Percentiles rank a stretch among this genome's conserved stretches.
phyloP scores from a whole-genome alignment of 2,888 invertebrate genomes.

The Thalpophila matura region DNA sequence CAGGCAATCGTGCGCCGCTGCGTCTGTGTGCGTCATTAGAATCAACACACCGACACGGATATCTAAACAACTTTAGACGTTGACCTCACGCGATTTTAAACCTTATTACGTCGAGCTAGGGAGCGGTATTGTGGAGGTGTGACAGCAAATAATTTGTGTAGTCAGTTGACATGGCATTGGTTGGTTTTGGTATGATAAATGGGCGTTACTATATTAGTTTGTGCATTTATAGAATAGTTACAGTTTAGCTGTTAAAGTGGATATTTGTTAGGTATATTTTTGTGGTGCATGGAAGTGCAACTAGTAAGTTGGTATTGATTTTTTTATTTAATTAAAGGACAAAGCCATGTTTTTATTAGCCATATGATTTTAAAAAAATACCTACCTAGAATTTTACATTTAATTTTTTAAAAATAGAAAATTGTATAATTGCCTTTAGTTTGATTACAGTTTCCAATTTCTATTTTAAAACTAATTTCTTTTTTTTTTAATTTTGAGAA shows the following conservation, averaged over 20 bases:
- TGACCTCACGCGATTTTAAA: constrained; percentile 51
- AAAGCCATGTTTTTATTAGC: background rate
- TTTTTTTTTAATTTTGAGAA: too few species aligned
- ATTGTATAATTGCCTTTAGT: too few species aligned
- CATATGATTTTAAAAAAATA: too few species aligned
- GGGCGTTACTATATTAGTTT: constrained; percentile 83
- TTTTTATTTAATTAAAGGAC: background rate
- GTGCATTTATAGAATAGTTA: constrained; percentile 77
- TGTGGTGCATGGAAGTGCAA: constrained; percentile 28
- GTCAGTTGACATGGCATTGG: constrained; percentile 85
- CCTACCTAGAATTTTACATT: too few species aligned
- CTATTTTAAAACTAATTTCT: too few species aligned
- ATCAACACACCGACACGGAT: constrained; percentile 69
- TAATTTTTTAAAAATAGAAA: too few species aligned
- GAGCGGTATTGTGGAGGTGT: constrained; percentile 50
- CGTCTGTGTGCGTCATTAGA: constrained; percentile 68
- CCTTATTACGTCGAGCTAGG: constrained; percentile 57
- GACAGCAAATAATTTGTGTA: constrained; percentile 68
- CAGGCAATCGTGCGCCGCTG: constrained; percentile 64
- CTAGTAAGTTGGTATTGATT: constrained; percentile 47
- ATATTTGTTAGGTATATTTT: constrained; percentile 56
- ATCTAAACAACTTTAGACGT: constrained; percentile 53
- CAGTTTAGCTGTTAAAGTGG: constrained; percentile 58
- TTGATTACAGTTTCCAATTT: too few species aligned
- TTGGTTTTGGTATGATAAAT: constrained; percentile 86